A percentile compares a stretch with the other conserved stretches of the same genome.
Evolutionary conservation across 2,113 vertebrate genomes (phyloP).

Genomic region (Rynchops niger): DNA sequence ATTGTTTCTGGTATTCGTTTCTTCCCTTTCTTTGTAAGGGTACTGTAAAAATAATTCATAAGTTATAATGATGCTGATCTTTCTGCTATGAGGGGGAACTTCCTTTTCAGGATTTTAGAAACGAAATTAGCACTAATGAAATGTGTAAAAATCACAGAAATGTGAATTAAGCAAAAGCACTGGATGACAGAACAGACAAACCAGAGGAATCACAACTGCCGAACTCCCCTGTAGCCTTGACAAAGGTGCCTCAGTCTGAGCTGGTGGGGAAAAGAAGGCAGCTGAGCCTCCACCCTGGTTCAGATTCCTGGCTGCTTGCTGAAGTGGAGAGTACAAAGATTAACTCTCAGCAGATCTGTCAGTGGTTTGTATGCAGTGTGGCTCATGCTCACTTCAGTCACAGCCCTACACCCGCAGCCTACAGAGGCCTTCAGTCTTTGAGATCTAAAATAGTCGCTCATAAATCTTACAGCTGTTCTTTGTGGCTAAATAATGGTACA

Average conservation of each 20-base stretch:
- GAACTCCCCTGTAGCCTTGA: background rate
- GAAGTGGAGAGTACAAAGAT: background rate
- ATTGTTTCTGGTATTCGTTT: background rate
- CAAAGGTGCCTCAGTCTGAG: background rate
- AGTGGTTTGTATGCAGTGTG: background rate
- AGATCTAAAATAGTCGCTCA: background rate
- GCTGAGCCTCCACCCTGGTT: background rate
- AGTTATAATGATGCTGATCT: background rate
- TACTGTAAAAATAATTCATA: background rate
- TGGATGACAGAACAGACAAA: background rate
- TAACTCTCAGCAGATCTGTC: background rate
- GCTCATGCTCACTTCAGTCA: background rate
- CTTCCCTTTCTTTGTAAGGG: background rate
- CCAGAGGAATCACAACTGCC: background rate
- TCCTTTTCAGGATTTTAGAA: background rate
- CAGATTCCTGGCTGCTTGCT: background rate
- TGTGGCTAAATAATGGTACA: background rate
- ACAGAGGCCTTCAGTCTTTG: background rate
- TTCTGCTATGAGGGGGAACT: background rate
- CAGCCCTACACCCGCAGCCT: background rate
- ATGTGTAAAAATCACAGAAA: background rate
- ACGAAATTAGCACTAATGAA: background rate
- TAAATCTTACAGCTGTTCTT: background rate
- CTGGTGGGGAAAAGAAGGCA: background rate
- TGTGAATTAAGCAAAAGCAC: background rate